These are phyloP conservation scores for Diabrotica virgifera DNA, from an alignment of 1,140 invertebrate species.

Conservation along the genomic window DNA sequence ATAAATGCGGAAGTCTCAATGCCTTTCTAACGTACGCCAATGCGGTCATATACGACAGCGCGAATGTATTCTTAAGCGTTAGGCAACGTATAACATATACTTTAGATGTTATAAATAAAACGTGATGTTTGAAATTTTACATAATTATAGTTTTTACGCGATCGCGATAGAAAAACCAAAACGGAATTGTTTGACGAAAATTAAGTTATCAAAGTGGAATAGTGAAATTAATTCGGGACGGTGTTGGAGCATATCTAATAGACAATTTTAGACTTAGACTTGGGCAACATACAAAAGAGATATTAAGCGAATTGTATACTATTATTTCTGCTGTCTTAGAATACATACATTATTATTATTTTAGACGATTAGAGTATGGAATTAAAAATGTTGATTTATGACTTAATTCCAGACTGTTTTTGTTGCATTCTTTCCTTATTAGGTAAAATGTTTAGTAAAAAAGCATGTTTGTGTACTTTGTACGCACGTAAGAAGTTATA, in stretches of 20 bases:
- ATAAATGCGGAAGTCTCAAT: too few relatives aligned
- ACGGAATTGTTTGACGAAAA: background rate
- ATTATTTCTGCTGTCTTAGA: too few relatives aligned
- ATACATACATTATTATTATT: too few relatives aligned
- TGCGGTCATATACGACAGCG: background rate
- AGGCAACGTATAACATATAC: slow-evolving; percentile 7
- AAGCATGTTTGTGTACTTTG: too few relatives aligned
- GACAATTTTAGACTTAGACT: background rate
- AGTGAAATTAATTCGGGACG: slow-evolving; percentile 2
- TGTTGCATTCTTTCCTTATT: too few relatives aligned
- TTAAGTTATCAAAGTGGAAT: slow-evolving; percentile 1
- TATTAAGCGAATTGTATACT: too few relatives aligned
- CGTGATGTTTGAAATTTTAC: slow-evolving; percentile 12
- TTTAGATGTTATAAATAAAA: slow-evolving; percentile 14
- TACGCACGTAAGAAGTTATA: too few relatives aligned
- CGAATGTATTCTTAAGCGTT: background rate
- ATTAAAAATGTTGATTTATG: too few relatives aligned
- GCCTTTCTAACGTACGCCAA: background rate
- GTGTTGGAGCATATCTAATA: background rate
- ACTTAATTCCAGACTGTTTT: too few relatives aligned
- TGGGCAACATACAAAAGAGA: background rate
- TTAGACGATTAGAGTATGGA: too few relatives aligned
- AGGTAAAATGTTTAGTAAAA: too few relatives aligned
- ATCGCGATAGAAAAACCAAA: background rate
- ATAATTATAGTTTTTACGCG: slow-evolving; percentile 12